Evolutionary conservation across 2,888 invertebrate species (phyloP), one percentile per base, ranked within the genome.

Genomic region (Pollenia griseotomentosa): DNA sequence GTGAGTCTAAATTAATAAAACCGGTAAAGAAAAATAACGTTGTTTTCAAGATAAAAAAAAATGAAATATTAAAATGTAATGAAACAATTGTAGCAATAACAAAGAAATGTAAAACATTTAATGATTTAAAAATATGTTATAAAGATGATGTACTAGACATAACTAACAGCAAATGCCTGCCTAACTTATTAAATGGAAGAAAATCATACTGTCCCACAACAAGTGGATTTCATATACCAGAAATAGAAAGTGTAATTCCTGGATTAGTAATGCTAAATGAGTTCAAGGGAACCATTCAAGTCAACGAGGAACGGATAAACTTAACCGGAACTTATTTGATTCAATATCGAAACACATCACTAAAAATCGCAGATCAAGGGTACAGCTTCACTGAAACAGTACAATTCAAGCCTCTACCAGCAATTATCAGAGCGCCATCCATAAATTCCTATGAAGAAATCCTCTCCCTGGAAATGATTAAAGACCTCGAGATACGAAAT

Each of bases 1-100:
- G 42, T 42, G 61, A 63, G 40, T 63, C 61, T 63, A 42, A 63
- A 63, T 40, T 59, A 59, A 23, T 23, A 59, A 59, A 59, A 59
- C 57, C 57, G 1, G 33, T 59, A 12, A 59, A 59, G 57, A 59
- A 59, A 59, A 59, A 59, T 66, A 48, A 46, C 11, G 7, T 48
- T 48, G 23, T 48, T 10, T 66, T 23, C 7, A 48, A 7, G 48
- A 66, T 23, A 48, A 66, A 48, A 66, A n/a, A 59, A 23, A 59
- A 59, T 59, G 57, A 59, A 59, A 59, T 59, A 59, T 11, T 59
- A 59, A 59, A 23, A 59, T 59, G 16, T 16, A 16, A 19, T 55
- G 19, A 55, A 10, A 55, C 55, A 55, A 55, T 59, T 59, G 33
- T 59, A 9, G 14, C 59, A 59, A 4, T 59, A 14, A 59, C 33